phyloP scores from a whole-genome alignment of 1,140 invertebrate species.

The Cyrtorhinus lividipennis region DNA sequence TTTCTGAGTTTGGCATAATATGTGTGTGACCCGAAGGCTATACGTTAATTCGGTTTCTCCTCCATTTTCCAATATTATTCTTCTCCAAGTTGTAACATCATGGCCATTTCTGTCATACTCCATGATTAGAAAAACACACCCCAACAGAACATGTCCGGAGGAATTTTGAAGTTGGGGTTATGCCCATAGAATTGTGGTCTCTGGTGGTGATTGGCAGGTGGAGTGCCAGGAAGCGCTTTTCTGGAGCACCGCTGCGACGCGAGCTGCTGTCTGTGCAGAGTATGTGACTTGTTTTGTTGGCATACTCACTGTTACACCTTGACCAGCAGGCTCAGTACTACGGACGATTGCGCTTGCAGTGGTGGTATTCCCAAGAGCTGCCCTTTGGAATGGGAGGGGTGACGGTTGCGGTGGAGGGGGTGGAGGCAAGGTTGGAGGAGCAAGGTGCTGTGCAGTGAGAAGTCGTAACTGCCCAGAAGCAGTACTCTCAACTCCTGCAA shows the following conservation, averaged over 20 bases:
- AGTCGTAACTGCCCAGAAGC: slow-evolving; percentile 33
- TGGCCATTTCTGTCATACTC: slow-evolving; percentile 50
- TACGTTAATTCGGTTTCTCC: slow-evolving; percentile 79
- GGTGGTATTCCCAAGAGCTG: slow-evolving; percentile 35
- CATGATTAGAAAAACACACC: slow-evolving; percentile 80
- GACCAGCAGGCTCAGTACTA: slow-evolving; percentile 24
- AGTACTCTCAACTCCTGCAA: slow-evolving; percentile 29
- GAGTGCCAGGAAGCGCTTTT: slow-evolving; percentile 30
- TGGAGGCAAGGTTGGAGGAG: slow-evolving; percentile 32
- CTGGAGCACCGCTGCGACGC: slow-evolving; percentile 38
- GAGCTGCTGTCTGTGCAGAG: slow-evolving; percentile 24
- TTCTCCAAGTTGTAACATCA: slow-evolving; percentile 53
- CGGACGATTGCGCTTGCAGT: slow-evolving; percentile 29
- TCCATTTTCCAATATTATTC: slow-evolving; percentile 70
- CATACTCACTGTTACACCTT: slow-evolving; percentile 39
- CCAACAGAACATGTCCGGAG: slow-evolving; percentile 76
- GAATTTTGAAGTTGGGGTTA: slow-evolving; percentile 74
- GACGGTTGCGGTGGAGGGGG: slow-evolving; percentile 32
- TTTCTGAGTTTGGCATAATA: slow-evolving; percentile 77
- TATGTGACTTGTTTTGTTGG: slow-evolving; percentile 26
- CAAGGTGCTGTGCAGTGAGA: slow-evolving; percentile 67
- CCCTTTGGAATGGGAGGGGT: slow-evolving; percentile 28
- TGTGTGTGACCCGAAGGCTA: slow-evolving; percentile 72
- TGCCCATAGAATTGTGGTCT: slow-evolving; percentile 55
- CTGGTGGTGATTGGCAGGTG: slow-evolving; percentile 24